These are phyloP conservation scores for Sussaba pulchella DNA, from an alignment of 2,888 invertebrate genomes.

Conservation along the genomic window DNA sequence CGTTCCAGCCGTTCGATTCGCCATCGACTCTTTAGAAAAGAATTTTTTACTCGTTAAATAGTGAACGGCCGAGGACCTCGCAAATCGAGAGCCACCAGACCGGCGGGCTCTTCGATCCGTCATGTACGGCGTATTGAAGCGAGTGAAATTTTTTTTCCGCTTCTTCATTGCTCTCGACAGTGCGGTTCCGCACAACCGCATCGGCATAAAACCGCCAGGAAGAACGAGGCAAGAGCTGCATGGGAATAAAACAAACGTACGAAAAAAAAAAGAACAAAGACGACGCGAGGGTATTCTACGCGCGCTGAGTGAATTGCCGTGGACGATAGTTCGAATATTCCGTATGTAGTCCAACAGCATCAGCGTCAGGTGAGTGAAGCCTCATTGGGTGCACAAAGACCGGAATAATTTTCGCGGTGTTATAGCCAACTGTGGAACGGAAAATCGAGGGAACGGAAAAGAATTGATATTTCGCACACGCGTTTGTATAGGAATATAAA, in stretches of 20 bases:
- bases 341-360: too few relatives aligned
- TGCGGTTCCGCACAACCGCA: not conserved
- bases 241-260: not conserved
- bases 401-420: not conserved
- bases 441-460: not conserved
- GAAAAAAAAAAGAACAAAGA: not conserved
- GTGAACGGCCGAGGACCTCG: too few relatives aligned
- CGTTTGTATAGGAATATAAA: not conserved
- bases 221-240: not conserved
- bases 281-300: not conserved
- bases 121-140: not conserved
- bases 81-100: too few relatives aligned
- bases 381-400: not conserved
- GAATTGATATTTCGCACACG: constrained; percentile 6
- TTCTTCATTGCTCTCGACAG: not conserved
- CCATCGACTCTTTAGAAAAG: too few relatives aligned
- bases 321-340: constrained; percentile 1
- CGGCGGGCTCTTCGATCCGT: not conserved
- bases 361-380: not conserved
- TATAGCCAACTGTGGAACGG: not conserved
- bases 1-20: too few relatives aligned
- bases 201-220: not conserved
- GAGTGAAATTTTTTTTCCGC: not conserved
- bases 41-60: too few relatives aligned
- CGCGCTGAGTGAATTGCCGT: not conserved